A percentile compares a stretch with the other conserved stretches of the same genome.
phyloP scores from a whole-genome alignment of 2,797 vertebrate species.

The Oceanodroma leucorhoa region DNA sequence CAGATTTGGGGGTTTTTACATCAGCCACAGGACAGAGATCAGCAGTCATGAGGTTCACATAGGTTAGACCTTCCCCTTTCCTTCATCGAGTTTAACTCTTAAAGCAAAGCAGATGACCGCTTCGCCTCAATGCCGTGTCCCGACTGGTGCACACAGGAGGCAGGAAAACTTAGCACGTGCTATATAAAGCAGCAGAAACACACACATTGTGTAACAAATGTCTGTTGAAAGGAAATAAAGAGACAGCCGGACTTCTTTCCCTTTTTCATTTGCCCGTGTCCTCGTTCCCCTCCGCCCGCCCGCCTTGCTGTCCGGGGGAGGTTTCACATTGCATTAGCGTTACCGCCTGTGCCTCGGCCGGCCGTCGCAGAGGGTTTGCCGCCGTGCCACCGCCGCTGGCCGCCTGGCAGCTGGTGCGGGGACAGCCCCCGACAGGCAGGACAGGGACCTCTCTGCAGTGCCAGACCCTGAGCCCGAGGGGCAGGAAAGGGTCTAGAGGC shows the following conservation, averaged over 20 bases:
- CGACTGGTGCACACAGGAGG: background rate
- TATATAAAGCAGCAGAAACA: constrained; percentile 24
- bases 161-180: background rate
- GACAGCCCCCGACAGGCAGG: background rate
- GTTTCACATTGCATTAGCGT: constrained; percentile 46
- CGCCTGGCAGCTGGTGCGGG: background rate
- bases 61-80: background rate
- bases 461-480: background rate
- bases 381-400: background rate
- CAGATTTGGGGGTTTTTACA: background rate
- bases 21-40: background rate
- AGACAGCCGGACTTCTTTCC: background rate
- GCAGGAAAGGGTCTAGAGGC: background rate
- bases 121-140: background rate
- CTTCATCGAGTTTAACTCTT: background rate
- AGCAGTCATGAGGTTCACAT: background rate
- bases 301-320: background rate
- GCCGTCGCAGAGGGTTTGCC: fast-evolving
- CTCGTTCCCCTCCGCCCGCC: constrained; percentile 13
- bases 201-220: constrained; percentile 24
- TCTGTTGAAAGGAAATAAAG: constrained; percentile 30
- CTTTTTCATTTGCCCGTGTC: background rate
- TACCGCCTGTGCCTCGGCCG: background rate
- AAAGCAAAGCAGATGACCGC: background rate
- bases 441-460: background rate